A percentile compares a stretch with the other conserved stretches of the same genome.
Conservation (phyloP, 2,797 vertebrate genomes). For the Labeo calbasu region DNA sequence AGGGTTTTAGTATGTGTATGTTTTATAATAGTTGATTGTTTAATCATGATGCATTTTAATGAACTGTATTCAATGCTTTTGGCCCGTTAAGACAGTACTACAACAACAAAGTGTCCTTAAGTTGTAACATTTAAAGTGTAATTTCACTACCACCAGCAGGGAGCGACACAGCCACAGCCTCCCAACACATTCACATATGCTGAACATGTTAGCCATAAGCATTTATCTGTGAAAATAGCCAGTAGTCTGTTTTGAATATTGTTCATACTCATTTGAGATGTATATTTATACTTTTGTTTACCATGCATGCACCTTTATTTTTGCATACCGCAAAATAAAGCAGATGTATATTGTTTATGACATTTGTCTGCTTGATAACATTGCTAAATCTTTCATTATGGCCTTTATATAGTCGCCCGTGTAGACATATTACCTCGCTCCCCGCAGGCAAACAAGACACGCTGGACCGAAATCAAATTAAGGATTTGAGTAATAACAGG, state of each 20-base stretch:
- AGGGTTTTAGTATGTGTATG: not conserved
- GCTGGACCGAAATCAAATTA: slow-evolving; percentile 42
- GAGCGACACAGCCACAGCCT: slow-evolving; percentile 19
- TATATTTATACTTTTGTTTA: slow-evolving; percentile 72
- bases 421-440: not conserved
- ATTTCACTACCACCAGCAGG: slow-evolving; percentile 43
- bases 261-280: slow-evolving; percentile 6
- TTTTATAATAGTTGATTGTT: slow-evolving; percentile 20
- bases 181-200: not conserved
- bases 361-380: not conserved
- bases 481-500: slow-evolving; percentile 37
- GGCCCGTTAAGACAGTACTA: not conserved
- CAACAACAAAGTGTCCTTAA: not conserved
- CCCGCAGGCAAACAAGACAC: slow-evolving; percentile 14
- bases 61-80: slow-evolving; percentile 8
- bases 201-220: slow-evolving; percentile 12
- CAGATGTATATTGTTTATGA: slow-evolving; percentile 26
- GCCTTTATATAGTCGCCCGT: not conserved
- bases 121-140: not conserved
- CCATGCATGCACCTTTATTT: slow-evolving; percentile 78
- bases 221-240: slow-evolving; percentile 17
- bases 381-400: not conserved
- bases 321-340: slow-evolving; percentile 70
- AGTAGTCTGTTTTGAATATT: slow-evolving; percentile 4
- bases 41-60: not conserved